Evolutionary conservation across 2,113 vertebrate genomes (phyloP).

Genomic region (Microtus pennsylvanicus): DNA sequence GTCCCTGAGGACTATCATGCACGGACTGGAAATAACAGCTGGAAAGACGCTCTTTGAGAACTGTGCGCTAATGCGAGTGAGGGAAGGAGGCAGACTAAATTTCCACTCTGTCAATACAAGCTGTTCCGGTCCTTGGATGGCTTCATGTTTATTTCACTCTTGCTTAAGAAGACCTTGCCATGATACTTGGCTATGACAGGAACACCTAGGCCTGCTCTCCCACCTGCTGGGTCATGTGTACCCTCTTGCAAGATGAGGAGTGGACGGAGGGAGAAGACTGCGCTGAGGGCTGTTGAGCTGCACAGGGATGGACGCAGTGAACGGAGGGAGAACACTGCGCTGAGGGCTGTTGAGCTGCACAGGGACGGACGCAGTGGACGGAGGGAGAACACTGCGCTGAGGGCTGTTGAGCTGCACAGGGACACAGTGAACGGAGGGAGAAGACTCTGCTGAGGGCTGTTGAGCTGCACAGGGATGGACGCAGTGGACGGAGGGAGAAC

Average conservation of each 20-base stretch:
- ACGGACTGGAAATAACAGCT: slow-evolving; percentile 64
- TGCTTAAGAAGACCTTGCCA: slow-evolving; percentile 42
- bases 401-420: no score
- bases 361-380: no score
- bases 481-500: no score
- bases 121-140: slow-evolving; percentile 50
- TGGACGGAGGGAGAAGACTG: background rate
- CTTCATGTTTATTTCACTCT: slow-evolving; percentile 59
- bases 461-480: no score
- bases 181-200: slow-evolving; percentile 43
- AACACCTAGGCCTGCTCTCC: slow-evolving; percentile 29
- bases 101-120: slow-evolving; percentile 54
- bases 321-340: no score
- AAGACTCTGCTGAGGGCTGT: no score
- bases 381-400: no score
- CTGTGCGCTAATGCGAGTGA: slow-evolving; percentile 51
- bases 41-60: slow-evolving; percentile 57
- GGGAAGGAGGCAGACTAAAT: slow-evolving; percentile 52
- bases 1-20: slow-evolving; percentile 66
- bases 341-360: no score
- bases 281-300: slow-evolving; percentile 2
- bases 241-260: slow-evolving; percentile 52
- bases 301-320: no score
- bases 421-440: no score
- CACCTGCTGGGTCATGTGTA: background rate